Percentiles rank a stretch among this genome's conserved stretches.
These are phyloP conservation scores for Tachypleus tridentatus DNA, from an alignment of 1,140 invertebrate genomes.

Conservation along the genomic window DNA sequence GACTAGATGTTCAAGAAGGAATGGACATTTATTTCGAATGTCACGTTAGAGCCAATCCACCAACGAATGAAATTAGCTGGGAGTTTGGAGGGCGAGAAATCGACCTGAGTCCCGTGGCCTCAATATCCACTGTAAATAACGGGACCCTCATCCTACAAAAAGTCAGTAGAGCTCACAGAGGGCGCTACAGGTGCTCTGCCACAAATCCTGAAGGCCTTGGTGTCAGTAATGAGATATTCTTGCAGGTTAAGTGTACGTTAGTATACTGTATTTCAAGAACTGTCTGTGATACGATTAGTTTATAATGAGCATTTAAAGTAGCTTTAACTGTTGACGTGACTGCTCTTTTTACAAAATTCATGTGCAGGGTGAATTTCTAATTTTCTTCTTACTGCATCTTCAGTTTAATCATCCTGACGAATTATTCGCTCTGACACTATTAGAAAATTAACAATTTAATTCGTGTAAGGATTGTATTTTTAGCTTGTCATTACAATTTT, in stretches of 20 bases:
- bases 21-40: conserved; percentile 82
- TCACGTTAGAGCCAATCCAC: conserved; percentile 73
- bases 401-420: too few species aligned
- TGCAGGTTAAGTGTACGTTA: conserved; percentile 64
- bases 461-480: too few species aligned
- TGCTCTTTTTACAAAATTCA: too few species aligned
- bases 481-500: too few species aligned
- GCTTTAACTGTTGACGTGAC: too few species aligned
- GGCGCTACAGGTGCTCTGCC: conserved; percentile 23
- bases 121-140: conserved; percentile 33
- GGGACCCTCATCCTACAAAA: conserved; percentile 16
- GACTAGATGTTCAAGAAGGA: conserved; percentile 56
- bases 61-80: conserved; percentile 62
- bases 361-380: too few species aligned
- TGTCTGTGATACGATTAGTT: too few species aligned
- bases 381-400: too few species aligned
- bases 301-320: too few species aligned
- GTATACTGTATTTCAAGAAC: too few species aligned
- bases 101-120: conserved; percentile 1
- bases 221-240: conserved; percentile 45
- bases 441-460: too few species aligned
- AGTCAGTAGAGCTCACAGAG: conserved; percentile 17
- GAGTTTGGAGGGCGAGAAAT: conserved; percentile 50
- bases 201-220: conserved; percentile 24
- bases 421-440: too few species aligned